phyloP scores from a whole-genome alignment of 2,888 invertebrate genomes.

The Caenorhabditis imperialis region DNA sequence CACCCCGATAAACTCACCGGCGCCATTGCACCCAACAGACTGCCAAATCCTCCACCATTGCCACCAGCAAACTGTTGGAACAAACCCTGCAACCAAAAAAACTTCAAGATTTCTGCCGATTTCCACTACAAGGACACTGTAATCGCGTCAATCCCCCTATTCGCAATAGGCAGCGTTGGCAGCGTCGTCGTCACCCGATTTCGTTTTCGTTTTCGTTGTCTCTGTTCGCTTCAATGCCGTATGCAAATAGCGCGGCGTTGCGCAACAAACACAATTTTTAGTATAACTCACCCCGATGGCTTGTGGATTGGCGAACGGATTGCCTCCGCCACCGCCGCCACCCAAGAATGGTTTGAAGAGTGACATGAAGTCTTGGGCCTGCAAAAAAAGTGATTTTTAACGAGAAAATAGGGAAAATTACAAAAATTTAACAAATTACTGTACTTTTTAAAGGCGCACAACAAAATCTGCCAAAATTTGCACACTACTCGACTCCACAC shows the following conservation, averaged over 20 bases:
- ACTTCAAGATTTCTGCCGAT: no score
- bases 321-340: conserved; percentile 51
- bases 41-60: conserved; percentile 55
- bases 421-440: no score
- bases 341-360: conserved; percentile 68
- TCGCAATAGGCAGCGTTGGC: neutral
- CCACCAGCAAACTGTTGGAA: conserved; percentile 61
- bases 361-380: conserved; percentile 71
- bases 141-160: conserved; percentile 8
- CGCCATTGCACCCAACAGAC: conserved; percentile 30
- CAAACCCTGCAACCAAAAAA: conserved; percentile 50
- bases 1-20: no score
- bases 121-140: neutral
- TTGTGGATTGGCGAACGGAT: conserved; percentile 53
- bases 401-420: no score
- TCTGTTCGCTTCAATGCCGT: conserved; percentile 39
- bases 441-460: no score
- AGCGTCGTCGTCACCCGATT: neutral
- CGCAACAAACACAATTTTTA: neutral
- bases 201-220: no score
- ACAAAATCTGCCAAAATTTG: no score
- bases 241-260: no score
- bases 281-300: conserved; percentile 44
- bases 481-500: no score
- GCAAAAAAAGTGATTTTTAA: conserved; percentile 6